Conservation (phyloP, 2,797 vertebrate genomes). For the Ciconia nigra region DNA sequence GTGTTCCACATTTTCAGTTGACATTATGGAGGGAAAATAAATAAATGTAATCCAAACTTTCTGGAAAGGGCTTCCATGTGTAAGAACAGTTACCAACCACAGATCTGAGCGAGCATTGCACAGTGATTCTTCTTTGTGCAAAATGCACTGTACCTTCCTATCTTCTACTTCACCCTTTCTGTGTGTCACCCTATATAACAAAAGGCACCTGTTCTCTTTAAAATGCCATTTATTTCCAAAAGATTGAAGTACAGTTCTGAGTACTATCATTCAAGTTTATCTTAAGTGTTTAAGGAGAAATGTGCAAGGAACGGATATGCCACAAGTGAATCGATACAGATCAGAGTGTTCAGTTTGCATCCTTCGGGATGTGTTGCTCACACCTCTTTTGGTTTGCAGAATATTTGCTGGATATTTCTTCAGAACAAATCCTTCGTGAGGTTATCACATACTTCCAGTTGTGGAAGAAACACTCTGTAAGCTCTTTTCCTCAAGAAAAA, state of each 20-base stretch:
- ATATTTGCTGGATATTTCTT: neutral
- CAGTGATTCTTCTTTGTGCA: neutral
- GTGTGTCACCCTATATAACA: neutral
- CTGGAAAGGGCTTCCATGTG: neutral
- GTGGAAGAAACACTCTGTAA: neutral
- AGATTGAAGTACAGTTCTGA: neutral
- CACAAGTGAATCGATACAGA: neutral
- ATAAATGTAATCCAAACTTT: neutral
- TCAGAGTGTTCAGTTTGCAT: neutral
- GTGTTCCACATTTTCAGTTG: neutral
- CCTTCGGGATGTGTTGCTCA: neutral
- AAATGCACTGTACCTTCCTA: neutral
- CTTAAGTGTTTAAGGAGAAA: neutral
- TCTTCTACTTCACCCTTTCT: neutral
- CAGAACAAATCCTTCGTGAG: neutral
- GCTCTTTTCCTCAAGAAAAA: neutral
- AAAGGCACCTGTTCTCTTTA: neutral
- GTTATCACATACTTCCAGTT: neutral
- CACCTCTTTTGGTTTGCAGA: neutral
- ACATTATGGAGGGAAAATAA: slow-evolving; percentile 21
- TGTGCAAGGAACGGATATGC: rapidly evolving
- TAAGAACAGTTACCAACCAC: neutral
- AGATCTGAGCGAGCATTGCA: neutral
- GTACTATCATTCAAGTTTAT: neutral
- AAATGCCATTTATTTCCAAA: neutral